Evolutionary conservation across 1,140 invertebrate genomes (phyloP), one percentile per base, ranked within the genome.

Genomic region (Aporrectodea caliginosa): DNA sequence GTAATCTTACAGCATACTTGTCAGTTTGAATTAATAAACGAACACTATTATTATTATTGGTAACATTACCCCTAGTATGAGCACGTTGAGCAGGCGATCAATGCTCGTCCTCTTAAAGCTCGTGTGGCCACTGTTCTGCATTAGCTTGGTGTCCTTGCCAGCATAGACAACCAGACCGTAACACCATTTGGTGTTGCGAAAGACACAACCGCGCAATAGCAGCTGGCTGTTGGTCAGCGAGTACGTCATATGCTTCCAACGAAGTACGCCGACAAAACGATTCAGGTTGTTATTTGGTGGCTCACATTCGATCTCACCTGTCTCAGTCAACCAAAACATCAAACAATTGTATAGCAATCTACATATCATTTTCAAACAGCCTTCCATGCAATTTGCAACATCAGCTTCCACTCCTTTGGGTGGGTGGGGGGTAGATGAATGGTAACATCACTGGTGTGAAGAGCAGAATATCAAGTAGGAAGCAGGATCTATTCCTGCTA

Each of bases 71-170:
- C 72, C 35, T 73, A 82, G 77, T 32, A 80, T 80, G 1, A 78
- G 33, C 35, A 70, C 22, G 33, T 81, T 81, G 34, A 81, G 71
- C 1, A 81, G 72, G 6, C 77, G 92, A 92, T 99, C 98, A 87
- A 99, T 97, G 87, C 94, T 96, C 82, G 98, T 99, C 86, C 97
- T 92, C 89, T 99, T 99, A 89, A 99, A 99, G 89, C 96, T 97
- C 33, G 96, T 98, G 89, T 98, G 98, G 79, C 98, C 98, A 85
- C 95, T 97, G 90, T 99, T 99, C 92, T 98, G 97, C 98, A 99
- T 99, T 43, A 99, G 91, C 90, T 99, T 99, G 73, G 97, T 98
- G 90, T 99, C 98, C 89, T 88, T 88, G 91, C 93, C 95, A 76
- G 97, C 95, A 90, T 98, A 99, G 69, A 99, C 93, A 69, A 99